phyloP scores from a whole-genome alignment of 2,797 vertebrate species.

The Siniperca undulata region DNA sequence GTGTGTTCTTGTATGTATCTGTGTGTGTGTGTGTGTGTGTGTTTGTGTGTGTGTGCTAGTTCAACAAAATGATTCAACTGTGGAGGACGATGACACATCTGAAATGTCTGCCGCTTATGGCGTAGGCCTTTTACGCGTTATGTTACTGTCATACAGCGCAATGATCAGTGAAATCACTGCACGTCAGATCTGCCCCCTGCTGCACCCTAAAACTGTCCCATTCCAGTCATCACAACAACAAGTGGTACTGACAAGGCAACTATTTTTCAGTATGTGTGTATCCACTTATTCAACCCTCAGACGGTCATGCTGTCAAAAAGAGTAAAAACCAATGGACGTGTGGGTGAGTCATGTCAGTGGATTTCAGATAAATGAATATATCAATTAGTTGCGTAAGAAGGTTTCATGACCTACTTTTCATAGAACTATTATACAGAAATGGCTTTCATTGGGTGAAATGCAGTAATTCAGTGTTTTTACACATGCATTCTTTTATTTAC shows the following conservation, averaged over 20 bases:
- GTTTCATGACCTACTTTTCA: neutral
- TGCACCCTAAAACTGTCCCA: constrained; percentile 9
- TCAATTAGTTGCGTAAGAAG: neutral
- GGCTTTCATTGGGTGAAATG: neutral
- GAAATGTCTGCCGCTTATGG: neutral
- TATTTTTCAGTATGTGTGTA: constrained; percentile 7
- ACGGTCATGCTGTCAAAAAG: too few relatives aligned
- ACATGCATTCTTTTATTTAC: neutral
- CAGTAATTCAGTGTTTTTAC: neutral
- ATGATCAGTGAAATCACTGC: neutral
- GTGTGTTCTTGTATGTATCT: neutral
- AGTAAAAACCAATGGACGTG: too few relatives aligned
- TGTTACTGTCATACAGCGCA: neutral
- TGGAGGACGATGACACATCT: neutral
- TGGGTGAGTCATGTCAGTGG: neutral
- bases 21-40: neutral
- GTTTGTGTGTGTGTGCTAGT: neutral
- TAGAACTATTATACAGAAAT: neutral
- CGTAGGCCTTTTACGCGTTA: neutral
- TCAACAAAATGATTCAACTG: constrained; percentile 9
- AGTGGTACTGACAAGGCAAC: constrained; percentile 36
- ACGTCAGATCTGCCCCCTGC: neutral
- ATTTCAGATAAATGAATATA: neutral
- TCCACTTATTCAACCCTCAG: neutral
- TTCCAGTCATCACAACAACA: constrained; percentile 30